Base-by-base conservation (phyloP, 2,113 vertebrate genomes). In the Calyptomena viridis region DNA sequence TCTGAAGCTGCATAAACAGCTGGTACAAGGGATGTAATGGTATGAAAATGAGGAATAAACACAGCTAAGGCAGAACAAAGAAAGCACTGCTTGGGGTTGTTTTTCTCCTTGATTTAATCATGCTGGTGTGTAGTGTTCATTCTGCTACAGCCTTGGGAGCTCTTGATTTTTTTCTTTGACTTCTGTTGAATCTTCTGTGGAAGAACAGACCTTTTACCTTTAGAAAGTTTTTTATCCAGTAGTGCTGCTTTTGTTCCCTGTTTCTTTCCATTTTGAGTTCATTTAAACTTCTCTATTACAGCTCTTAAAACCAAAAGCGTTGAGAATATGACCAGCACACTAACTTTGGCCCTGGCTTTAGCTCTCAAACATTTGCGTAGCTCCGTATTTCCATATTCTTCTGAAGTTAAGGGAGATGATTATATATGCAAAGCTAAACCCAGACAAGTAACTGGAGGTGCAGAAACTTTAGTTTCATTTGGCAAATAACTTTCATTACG, bases 31-130 rank as follows among this genome's bases (percentile, higher is more conserved):
- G 56, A 24, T 21, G 31, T 37, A 62, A 17, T 64, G 53, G n/a
- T 87, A 67, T 85, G 59, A 84, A 96, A 96, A 72, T 64, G 15
- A 82, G 52, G 14, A 91, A 39, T 90, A 66, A 93, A 85, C 53
- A 2, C 46, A 85, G 49, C 58, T 82, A 53, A 72, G 49, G 40
- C 40, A 69, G 20, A 76, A 66, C 49, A 53, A 87, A 77, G 68
- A 86, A 77, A 59, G 56, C 23, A 33, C 39, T 91, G 31, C 1
- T n/a, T 52, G 15, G 9, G 9, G 25, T 4, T 33, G 15, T 1
- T 83, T 76, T 66, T 47, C 47, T 42, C 9, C 2, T 77, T 63
- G 9, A 19, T 81, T 84, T 89, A 71, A 40, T 93, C 31, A 8
- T 83, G 11, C n/a, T 85, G 23, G 6, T 37, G 79, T 84, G 33